A percentile compares a stretch with the other conserved stretches of the same genome.
These are phyloP conservation scores for Macrophya alboannulata DNA, from an alignment of 2,888 invertebrate species.

Conservation along the genomic window DNA sequence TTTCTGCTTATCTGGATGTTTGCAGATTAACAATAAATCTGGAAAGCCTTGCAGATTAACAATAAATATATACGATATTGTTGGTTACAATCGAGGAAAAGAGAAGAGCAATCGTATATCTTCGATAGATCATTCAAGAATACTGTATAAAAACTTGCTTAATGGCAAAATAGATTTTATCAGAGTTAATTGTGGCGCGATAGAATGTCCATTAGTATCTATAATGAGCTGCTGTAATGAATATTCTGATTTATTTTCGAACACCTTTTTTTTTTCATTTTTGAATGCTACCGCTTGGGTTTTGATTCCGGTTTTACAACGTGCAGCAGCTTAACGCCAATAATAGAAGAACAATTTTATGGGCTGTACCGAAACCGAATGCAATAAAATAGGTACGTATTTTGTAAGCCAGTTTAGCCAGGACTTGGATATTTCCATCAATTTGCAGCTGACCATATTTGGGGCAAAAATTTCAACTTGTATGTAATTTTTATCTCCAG, in stretches of 20 bases:
- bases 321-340: not conserved
- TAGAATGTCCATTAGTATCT: not conserved
- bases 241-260: not conserved
- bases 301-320: not conserved
- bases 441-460: no score
- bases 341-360: not conserved
- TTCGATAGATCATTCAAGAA: not conserved
- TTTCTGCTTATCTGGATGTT: no score
- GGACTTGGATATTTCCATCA: no score
- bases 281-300: not conserved
- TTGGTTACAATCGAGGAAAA: not conserved
- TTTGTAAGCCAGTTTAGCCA: no score
- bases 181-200: not conserved
- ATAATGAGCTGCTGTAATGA: not conserved
- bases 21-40: not conserved
- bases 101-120: not conserved
- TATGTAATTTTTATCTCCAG: no score
- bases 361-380: no score
- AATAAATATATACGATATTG: not conserved
- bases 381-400: no score
- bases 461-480: not conserved
- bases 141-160: not conserved
- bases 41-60: not conserved
- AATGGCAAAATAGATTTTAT: not conserved
- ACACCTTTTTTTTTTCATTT: not conserved